Evolutionary conservation across 2,113 vertebrate species (phyloP).

Genomic region (Ornithorhynchus anatinus): DNA sequence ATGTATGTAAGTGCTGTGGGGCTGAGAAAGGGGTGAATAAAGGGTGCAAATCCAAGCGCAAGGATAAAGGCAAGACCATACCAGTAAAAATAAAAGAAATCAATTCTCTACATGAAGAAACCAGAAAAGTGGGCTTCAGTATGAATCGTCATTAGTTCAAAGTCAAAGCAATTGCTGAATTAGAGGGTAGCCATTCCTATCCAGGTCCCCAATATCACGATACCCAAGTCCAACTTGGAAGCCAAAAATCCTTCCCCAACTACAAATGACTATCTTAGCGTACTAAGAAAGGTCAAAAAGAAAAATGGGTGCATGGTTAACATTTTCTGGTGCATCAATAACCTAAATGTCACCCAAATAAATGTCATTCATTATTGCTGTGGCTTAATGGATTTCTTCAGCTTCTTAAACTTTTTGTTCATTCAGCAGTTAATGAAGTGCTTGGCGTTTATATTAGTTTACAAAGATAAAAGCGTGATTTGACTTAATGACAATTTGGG

Average conservation of each 20-base stretch:
- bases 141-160: too few relatives aligned
- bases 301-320: constrained; percentile 38
- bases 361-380: constrained; percentile 51
- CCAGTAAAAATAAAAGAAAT: too few relatives aligned
- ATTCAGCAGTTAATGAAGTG: constrained; percentile 57
- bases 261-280: constrained; percentile 25
- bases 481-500: constrained; percentile 40
- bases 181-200: too few relatives aligned
- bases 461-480: constrained; percentile 56
- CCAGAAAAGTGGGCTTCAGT: too few relatives aligned
- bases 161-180: too few relatives aligned
- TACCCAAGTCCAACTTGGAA: not conserved
- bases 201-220: not conserved
- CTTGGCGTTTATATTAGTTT: constrained; percentile 40
- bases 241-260: not conserved
- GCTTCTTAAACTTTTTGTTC: constrained; percentile 49
- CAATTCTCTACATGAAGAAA: too few relatives aligned
- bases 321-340: constrained; percentile 61
- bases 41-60: too few relatives aligned
- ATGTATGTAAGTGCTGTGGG: too few relatives aligned
- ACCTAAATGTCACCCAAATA: constrained; percentile 37
- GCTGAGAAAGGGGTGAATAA: too few relatives aligned
- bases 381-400: constrained; percentile 59
- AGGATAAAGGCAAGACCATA: too few relatives aligned
- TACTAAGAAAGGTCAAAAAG: constrained; percentile 11